Percentiles rank a stretch among this genome's conserved stretches.
Conservation (phyloP, 2,888 invertebrate genomes). For the Trachelus iudaicus region DNA sequence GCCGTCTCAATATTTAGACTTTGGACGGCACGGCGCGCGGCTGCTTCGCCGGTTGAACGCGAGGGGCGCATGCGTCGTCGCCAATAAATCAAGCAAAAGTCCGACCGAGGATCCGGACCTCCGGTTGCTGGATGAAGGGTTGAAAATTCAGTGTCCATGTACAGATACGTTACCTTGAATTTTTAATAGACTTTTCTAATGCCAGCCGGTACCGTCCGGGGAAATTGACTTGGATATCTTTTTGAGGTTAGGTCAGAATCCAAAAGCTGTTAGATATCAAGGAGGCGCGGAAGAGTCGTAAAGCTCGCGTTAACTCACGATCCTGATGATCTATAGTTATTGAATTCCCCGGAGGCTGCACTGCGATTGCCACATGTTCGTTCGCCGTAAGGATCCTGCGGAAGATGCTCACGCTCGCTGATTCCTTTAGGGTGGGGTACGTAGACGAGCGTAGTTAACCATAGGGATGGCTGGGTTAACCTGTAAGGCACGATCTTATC, state of each 20-base stretch:
- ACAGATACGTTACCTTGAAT: not conserved
- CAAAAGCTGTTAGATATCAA: not conserved
- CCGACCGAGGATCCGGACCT: not conserved
- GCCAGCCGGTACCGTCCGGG: not conserved
- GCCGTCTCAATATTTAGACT: conserved; percentile 66
- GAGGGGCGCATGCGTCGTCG: not conserved
- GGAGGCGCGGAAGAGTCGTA: conserved; percentile 24
- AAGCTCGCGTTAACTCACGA: conserved; percentile 45
- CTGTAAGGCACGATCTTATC: conserved; percentile 44
- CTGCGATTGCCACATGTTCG: conserved; percentile 32
- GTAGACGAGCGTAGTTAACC: not conserved
- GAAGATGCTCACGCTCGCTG: not conserved
- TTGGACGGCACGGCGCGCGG: conserved; percentile 36
- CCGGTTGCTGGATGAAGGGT: not conserved
- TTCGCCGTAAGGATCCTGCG: not conserved
- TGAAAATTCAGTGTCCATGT: not conserved
- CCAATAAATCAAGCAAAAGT: not conserved
- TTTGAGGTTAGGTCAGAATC: not conserved
- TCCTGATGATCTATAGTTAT: conserved; percentile 55
- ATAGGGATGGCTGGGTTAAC: conserved; percentile 26
- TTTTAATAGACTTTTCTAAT: not conserved
- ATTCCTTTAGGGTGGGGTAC: not conserved
- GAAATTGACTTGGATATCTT: not conserved
- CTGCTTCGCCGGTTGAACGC: conserved; percentile 13
- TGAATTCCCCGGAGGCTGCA: conserved; percentile 46